Evolutionary conservation across 2,797 vertebrate species (phyloP).

Genomic region (Coluber constrictor): DNA sequence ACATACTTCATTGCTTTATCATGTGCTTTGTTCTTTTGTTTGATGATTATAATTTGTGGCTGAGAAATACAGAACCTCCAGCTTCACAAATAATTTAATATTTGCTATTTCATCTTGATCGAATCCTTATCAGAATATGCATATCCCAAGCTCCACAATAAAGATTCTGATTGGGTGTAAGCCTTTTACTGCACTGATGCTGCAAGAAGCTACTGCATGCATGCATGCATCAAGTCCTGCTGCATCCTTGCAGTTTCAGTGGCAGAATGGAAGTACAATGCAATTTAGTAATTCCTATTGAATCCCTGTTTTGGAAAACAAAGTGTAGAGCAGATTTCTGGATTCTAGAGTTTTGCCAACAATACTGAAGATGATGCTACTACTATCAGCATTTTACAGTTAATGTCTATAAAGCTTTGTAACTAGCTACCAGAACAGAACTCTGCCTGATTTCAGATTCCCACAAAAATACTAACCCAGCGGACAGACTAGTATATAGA

Average conservation of each 20-base stretch:
- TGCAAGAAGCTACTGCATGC: neutral
- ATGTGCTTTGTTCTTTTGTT: neutral
- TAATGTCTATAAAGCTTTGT: neutral
- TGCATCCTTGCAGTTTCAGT: neutral
- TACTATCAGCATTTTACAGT: neutral
- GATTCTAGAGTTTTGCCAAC: neutral
- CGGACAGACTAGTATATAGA: neutral
- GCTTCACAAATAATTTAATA: neutral
- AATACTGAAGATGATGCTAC: neutral
- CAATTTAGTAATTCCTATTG: neutral
- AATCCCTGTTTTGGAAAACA: neutral
- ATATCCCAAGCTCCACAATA: neutral
- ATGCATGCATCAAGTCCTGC: too few species aligned
- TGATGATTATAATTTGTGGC: neutral
- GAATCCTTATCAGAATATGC: neutral
- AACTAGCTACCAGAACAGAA: neutral
- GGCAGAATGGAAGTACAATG: neutral
- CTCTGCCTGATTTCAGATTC: neutral
- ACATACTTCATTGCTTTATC: neutral
- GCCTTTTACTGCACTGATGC: neutral
- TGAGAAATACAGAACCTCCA: neutral
- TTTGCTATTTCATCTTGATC: neutral
- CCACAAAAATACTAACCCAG: neutral
- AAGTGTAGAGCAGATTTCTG: neutral
- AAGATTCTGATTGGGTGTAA: neutral